Evolutionary conservation across 2,888 invertebrate species (phyloP).

Genomic region (Himalopsyche tibetana): DNA sequence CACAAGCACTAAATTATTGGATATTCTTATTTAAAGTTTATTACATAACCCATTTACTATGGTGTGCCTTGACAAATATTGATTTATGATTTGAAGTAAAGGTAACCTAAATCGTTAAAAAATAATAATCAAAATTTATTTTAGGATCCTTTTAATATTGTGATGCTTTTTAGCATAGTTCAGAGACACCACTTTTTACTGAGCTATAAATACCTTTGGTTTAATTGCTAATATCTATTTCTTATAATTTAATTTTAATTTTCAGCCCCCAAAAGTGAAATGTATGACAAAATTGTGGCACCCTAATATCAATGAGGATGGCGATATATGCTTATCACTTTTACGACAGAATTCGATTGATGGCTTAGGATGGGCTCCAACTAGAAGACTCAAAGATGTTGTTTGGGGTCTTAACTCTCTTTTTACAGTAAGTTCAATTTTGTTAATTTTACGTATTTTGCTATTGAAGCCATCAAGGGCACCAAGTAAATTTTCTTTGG

Average conservation of each 20-base stretch:
- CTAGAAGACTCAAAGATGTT: slow-evolving; percentile 92
- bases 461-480: not conserved
- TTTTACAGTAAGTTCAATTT: slow-evolving; percentile 85
- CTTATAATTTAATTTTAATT: slow-evolving; percentile 66
- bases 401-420: slow-evolving; percentile 95
- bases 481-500: no score
- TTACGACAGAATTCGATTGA: slow-evolving; percentile 94
- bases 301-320: slow-evolving; percentile 95
- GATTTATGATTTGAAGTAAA: no score
- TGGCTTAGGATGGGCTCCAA: slow-evolving; percentile 96
- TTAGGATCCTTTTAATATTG: no score
- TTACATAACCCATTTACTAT: no score
- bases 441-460: not conserved
- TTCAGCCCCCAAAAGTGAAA: slow-evolving; percentile 93
- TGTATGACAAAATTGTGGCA: slow-evolving; percentile 96
- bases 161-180: no score
- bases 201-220: no score
- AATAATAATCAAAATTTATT: no score
- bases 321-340: slow-evolving; percentile 94
- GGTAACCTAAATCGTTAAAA: no score
- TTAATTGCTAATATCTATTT: not conserved
- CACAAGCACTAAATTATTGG: no score
- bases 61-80: no score
- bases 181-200: no score
- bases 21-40: no score